A percentile compares a stretch with the other conserved stretches of the same genome.
phyloP scores from a whole-genome alignment of 2,797 vertebrate species.

The Falco columbarius region DNA sequence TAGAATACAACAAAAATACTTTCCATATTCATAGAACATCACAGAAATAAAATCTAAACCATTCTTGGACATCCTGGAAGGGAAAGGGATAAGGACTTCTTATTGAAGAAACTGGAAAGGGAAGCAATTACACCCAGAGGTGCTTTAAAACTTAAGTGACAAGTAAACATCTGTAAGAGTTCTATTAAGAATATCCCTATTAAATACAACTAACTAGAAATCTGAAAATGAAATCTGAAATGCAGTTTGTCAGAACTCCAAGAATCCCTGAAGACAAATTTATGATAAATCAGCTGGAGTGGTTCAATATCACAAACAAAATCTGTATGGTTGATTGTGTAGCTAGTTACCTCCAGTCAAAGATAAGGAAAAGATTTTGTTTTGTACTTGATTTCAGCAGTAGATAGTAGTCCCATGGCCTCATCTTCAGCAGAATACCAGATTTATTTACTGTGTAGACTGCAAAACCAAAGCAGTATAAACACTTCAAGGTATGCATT shows the following conservation, averaged over 20 bases:
- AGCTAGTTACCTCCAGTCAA: background rate
- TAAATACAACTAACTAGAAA: background rate
- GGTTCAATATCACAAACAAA: slow-evolving; percentile 4
- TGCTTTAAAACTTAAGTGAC: background rate
- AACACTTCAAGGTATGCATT: background rate
- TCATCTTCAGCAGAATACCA: background rate
- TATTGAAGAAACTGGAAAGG: background rate
- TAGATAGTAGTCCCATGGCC: background rate
- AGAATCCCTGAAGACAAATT: background rate
- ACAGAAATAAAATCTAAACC: background rate
- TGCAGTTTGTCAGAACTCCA: background rate
- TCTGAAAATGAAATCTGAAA: background rate
- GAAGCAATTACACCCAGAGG: background rate
- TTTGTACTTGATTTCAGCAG: background rate
- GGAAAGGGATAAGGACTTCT: background rate
- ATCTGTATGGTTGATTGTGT: background rate
- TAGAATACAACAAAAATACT: background rate
- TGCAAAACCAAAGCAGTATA: background rate
- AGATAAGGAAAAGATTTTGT: background rate
- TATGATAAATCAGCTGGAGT: background rate
- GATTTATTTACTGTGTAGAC: background rate
- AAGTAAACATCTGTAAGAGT: background rate
- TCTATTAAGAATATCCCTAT: background rate
- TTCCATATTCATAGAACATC: background rate
- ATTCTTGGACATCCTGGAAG: background rate